Percentiles rank a stretch among this genome's conserved stretches.
These are phyloP conservation scores for Suricata suricatta DNA, from an alignment of 2,113 vertebrate genomes.

Conservation along the genomic window DNA sequence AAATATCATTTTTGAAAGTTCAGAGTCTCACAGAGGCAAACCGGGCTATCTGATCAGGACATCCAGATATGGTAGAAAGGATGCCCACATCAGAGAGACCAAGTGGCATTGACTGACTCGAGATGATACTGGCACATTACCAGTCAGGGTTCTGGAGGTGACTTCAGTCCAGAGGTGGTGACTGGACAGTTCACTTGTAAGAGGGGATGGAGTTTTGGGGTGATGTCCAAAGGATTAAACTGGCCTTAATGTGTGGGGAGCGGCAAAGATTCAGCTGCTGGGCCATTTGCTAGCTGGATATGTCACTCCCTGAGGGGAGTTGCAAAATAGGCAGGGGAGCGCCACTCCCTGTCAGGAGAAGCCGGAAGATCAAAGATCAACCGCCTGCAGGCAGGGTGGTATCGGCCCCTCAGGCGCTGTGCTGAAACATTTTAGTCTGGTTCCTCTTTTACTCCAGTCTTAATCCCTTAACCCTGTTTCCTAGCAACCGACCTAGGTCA, in stretches of 20 bases:
- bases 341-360: too few relatives aligned
- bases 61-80: background rate
- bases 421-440: too few relatives aligned
- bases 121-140: background rate
- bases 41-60: background rate
- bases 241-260: background rate
- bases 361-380: too few relatives aligned
- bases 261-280: too few relatives aligned
- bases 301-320: too few relatives aligned
- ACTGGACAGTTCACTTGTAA: background rate
- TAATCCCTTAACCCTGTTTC: too few relatives aligned
- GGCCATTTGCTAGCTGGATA: too few relatives aligned
- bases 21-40: background rate
- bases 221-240: background rate
- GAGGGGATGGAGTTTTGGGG: background rate
- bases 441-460: too few relatives aligned
- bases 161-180: background rate
- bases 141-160: background rate
- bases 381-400: too few relatives aligned
- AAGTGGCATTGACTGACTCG: background rate
- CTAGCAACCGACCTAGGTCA: too few relatives aligned
- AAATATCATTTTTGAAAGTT: background rate
- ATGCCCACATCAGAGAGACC: background rate
- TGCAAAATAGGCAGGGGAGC: too few relatives aligned
- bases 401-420: too few relatives aligned